Base-by-base conservation (phyloP, 2,797 vertebrate species). In the Propithecus perrieri region DNA sequence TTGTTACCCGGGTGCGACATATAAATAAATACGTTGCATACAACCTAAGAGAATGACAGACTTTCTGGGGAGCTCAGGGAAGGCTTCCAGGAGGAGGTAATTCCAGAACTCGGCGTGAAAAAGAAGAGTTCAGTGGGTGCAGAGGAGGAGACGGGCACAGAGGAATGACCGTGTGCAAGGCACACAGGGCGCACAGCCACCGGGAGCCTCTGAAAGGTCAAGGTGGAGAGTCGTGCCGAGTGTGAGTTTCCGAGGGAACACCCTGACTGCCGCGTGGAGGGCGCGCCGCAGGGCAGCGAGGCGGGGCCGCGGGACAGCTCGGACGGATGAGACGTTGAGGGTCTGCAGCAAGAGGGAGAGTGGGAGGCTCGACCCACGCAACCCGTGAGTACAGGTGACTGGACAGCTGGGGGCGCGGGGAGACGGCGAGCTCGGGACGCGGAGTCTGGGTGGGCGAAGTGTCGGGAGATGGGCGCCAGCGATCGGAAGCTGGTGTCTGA, bases 81-180 rank as follows among this genome's bases (percentile, higher is more conserved):
- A 22, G 35, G 48, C 24, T 75, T 63, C 43, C 41, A n/a, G 63
- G 28, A 65, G 63, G 46, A 72, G 59, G 59, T 38, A 38, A 67
- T 69, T 81, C 80, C 76, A 38, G 24, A 94, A 71, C 63, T 75
- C 41, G 46, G 41, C 41, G 7, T 75, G 69, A 86, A 92, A 81
- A 65, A 28, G 2, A 87, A 20, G 18, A 30, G 38, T 41, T 92
- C 35, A 76, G 35, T 13, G 33, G 22, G 2, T 59, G 28, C 22
- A 65, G 76, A 74, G 35, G n/a, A 71, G 35, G 50, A 38, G 26
- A 61, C 0, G 2, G 33, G 22, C 43, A 2, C 43, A 20, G 33
- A 89, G 69, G 20, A 83, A 24, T 65, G n/a, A 38, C 28, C 46
- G 33, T 24, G 46, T 43, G 20, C 15, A 15, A 28, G 65, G 46